Evolutionary conservation across 1,140 invertebrate species (phyloP).

Genomic region (Euwallacea fornicatus): DNA sequence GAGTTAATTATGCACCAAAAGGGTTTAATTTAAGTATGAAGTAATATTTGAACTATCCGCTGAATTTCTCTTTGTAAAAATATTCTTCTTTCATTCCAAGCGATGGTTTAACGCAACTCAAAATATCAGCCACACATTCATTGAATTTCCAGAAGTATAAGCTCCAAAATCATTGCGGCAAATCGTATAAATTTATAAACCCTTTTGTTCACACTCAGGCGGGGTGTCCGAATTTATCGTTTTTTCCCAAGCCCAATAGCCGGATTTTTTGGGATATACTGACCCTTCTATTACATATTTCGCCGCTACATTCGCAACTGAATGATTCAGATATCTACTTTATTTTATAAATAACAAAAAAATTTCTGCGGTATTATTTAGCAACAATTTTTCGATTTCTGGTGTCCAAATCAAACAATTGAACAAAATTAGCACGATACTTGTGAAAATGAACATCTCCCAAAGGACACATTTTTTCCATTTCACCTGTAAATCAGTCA

Average conservation of each 20-base stretch:
- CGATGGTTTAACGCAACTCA: background rate
- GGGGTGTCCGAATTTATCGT: constrained; percentile 17
- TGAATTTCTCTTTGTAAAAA: constrained; percentile 1
- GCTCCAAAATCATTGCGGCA: constrained; percentile 22
- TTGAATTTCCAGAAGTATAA: constrained; percentile 11
- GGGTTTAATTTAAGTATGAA: background rate
- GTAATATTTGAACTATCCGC: background rate
- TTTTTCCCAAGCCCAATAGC: constrained; percentile 17
- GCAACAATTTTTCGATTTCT: too few relatives aligned
- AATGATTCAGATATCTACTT: background rate
- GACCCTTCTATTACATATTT: constrained; percentile 7
- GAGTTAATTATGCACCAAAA: background rate
- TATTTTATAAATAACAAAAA: too few relatives aligned
- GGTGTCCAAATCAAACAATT: too few relatives aligned
- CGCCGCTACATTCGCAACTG: constrained; percentile 1
- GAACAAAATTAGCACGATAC: too few relatives aligned
- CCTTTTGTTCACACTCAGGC: constrained; percentile 25
- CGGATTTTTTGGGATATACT: constrained; percentile 17
- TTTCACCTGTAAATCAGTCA: too few relatives aligned
- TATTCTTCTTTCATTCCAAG: background rate
- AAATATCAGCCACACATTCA: constrained; percentile 18
- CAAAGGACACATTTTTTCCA: too few relatives aligned
- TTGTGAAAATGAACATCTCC: too few relatives aligned
- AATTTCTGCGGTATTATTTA: too few relatives aligned
- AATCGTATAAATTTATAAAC: constrained; percentile 26